These are phyloP conservation scores for Alloscopus bannaensis DNA, from an alignment of 2,888 invertebrate species.

Conservation along the genomic window DNA sequence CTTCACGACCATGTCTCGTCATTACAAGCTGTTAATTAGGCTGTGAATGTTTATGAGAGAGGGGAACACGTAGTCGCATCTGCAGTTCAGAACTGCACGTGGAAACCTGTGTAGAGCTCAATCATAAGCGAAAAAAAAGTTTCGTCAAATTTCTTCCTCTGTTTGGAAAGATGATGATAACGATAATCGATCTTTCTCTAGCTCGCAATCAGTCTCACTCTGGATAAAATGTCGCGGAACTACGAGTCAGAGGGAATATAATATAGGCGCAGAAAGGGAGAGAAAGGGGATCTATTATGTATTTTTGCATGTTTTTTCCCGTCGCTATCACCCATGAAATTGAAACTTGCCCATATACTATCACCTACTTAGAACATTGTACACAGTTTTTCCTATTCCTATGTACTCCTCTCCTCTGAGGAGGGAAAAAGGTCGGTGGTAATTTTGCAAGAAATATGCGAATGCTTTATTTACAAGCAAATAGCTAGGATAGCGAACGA, in stretches of 20 bases:
- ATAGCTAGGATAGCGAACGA: conserved; percentile 8
- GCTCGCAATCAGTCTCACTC: too few species aligned
- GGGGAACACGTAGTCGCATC: not conserved
- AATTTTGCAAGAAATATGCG: conserved; percentile 25
- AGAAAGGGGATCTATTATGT: conserved; percentile 13
- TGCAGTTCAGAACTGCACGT: not conserved
- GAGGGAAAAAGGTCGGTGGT: conserved; percentile 16
- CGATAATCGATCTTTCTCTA: conserved; percentile 21
- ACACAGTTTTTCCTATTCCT: too few species aligned
- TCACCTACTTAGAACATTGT: not conserved
- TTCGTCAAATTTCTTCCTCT: conserved; percentile 3
- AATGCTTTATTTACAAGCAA: conserved; percentile 9
- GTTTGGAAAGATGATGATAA: conserved; percentile 20
- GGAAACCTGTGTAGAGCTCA: too few species aligned
- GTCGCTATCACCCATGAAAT: conserved; percentile 40
- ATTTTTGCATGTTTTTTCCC: conserved; percentile 15
- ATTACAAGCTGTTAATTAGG: conserved; percentile 13
- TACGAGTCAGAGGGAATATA: too few species aligned
- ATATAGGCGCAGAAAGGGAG: not conserved
- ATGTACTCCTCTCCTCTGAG: too few species aligned
- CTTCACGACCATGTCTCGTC: conserved; percentile 3
- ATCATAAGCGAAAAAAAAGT: not conserved
- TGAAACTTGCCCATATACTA: conserved; percentile 19
- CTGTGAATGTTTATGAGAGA: conserved; percentile 2
- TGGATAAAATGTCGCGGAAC: too few species aligned